Evolutionary conservation across 2,113 vertebrate genomes (phyloP).

Genomic region (Bufo bufo): DNA sequence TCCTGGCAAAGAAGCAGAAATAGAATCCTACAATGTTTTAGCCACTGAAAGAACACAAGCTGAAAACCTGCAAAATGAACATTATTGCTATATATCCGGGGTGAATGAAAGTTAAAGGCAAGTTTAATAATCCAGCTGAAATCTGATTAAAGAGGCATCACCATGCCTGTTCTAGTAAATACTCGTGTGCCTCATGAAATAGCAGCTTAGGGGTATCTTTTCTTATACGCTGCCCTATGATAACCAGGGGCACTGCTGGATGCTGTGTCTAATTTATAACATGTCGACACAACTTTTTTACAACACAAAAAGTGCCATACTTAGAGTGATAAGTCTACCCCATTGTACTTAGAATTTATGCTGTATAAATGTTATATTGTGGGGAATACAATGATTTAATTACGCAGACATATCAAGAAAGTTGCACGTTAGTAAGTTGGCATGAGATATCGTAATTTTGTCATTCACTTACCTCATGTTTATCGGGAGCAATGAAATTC

Average conservation of each 20-base stretch:
- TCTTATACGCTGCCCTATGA: too few species aligned
- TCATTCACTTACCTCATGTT: constrained; percentile 90
- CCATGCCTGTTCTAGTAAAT: background rate
- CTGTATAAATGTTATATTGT: too few species aligned
- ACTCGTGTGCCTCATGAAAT: too few species aligned
- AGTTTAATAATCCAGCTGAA: background rate
- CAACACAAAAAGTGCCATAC: too few species aligned
- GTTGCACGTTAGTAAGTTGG: background rate
- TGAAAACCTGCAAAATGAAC: background rate
- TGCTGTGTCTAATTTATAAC: too few species aligned
- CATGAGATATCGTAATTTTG: background rate
- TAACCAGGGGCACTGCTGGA: too few species aligned
- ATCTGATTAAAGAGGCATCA: background rate
- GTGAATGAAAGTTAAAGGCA: background rate
- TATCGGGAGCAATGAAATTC: constrained; percentile 98
- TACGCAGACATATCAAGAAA: too few species aligned
- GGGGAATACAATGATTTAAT: too few species aligned
- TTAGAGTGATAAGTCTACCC: too few species aligned
- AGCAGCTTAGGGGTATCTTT: too few species aligned
- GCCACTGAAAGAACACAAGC: background rate
- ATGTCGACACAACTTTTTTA: too few species aligned
- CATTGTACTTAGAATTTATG: too few species aligned
- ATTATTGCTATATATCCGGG: background rate
- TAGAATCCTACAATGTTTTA: background rate
- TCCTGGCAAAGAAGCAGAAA: background rate